These are phyloP conservation scores for Gymnorhina tibicen DNA, from an alignment of 2,113 vertebrate species.

Conservation along the genomic window DNA sequence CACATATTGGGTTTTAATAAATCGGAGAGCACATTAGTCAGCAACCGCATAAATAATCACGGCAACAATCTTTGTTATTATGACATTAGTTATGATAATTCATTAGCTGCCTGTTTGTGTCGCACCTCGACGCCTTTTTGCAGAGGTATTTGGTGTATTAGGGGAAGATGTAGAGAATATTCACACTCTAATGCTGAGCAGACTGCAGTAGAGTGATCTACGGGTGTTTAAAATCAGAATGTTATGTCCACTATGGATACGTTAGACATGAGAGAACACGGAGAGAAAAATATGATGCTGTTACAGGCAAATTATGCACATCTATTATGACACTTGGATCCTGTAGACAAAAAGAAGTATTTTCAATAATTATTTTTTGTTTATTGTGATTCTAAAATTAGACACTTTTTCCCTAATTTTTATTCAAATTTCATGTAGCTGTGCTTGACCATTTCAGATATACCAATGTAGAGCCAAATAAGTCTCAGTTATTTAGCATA, in stretches of 20 bases:
- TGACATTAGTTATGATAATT: constrained; percentile 51
- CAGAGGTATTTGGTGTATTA: neutral
- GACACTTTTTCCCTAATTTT: neutral
- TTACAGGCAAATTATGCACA: neutral
- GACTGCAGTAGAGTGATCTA: neutral
- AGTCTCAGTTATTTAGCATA: neutral
- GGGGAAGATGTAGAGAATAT: neutral
- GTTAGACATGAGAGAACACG: neutral
- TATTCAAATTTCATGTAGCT: neutral
- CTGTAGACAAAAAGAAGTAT: neutral
- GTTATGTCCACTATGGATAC: neutral
- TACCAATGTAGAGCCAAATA: neutral
- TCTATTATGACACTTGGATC: neutral
- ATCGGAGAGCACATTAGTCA: constrained; percentile 23
- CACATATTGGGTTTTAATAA: constrained; percentile 17
- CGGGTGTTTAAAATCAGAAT: neutral
- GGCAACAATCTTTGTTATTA: constrained; percentile 33
- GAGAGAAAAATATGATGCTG: neutral
- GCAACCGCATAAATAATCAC: constrained; percentile 26
- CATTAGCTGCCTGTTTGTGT: constrained; percentile 2
- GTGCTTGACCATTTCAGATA: neutral
- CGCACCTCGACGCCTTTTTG: neutral
- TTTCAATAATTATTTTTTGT: neutral
- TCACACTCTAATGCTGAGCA: neutral
- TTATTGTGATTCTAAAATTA: neutral